Evolutionary conservation across 2,797 vertebrate genomes (phyloP).

Genomic region (Choloepus didactylus): DNA sequence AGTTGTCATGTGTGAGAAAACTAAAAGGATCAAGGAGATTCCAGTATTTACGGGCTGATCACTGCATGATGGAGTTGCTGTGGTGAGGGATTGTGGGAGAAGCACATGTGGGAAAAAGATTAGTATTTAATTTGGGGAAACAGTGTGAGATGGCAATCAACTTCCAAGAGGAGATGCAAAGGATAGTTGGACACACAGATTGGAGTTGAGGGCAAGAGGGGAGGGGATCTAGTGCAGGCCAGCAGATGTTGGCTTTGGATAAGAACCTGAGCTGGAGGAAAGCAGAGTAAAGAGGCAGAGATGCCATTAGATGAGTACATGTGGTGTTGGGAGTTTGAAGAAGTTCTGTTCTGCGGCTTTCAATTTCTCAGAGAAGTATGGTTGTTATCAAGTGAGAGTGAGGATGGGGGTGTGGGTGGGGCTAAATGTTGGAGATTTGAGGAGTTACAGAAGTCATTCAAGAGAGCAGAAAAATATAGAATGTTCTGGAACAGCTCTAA

Average conservation of each 20-base stretch:
- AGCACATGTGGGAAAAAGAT: not conserved
- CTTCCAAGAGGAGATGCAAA: not conserved
- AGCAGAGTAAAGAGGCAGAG: no score
- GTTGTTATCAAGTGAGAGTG: not conserved
- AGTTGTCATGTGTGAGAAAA: not conserved
- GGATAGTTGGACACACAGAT: not conserved
- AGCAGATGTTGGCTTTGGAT: not conserved
- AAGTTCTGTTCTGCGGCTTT: not conserved
- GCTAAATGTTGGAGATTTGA: not conserved
- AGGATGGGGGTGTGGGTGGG: not conserved
- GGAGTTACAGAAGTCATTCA: not conserved
- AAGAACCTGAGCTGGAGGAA: not conserved
- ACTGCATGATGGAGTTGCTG: not conserved
- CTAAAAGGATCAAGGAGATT: not conserved
- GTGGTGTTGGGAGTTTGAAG: not conserved
- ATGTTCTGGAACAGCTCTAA: not conserved
- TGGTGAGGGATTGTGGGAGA: not conserved
- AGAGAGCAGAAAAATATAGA: not conserved
- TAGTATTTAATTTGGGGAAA: not conserved
- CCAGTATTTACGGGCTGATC: not conserved
- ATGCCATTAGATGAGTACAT: not conserved
- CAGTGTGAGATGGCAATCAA: not conserved
- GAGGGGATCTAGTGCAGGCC: not conserved
- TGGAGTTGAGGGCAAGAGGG: not conserved
- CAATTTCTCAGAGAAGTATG: not conserved